Base-by-base conservation (phyloP, 2,113 vertebrate genomes). In the Philantomba maxwellii region DNA sequence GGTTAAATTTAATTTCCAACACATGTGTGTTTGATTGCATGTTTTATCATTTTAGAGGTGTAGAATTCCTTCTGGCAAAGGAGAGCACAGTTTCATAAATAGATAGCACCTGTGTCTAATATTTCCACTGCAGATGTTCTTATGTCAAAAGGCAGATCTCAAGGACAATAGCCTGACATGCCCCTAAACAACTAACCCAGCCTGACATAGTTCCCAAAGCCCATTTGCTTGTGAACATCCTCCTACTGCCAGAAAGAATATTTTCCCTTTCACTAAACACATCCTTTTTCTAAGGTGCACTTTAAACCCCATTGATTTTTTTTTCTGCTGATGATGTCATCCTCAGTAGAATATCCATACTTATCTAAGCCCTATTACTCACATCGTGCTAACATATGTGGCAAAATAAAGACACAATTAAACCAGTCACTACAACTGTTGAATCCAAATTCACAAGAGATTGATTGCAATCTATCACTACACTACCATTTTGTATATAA, bases 131-230 rank as follows among this genome's bases (percentile, higher is more conserved):
- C 51, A 33, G 28, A 30, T 53, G 36, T 4, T 64, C 17, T 47
- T 8, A 14, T 4, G n/a, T 77, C 51, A 39, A 21, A 82, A 25
- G 51, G 62, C 23, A 16, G 21, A 53, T n/a, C 15, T 47, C 23
- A 15, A 58, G 33, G 36, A 62, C 19, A n/a, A 2, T 2, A 30
- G 15, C 36, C 55, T 60, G 11, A 16, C 2, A 2, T 4, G 25
- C 43, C 4, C 0, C 4, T 0, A 7, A 15, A 66, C 3, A n/a
- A 2, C 2, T 7, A 66, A 86, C 53, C 49, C 25, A 28, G 4
- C 3, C 2, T 43, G 1, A 39, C 10, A 1, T 43, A 19, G 23
- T 33, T 55, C 28, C 26, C 43, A 36, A 86, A 33, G 17, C 1
- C 39, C 2, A 57, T 45, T 51, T 51, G 4, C 11, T 5, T 70